Percentiles rank a stretch among this genome's conserved stretches.
These are phyloP conservation scores for Leptopterna dolabrata DNA, from an alignment of 2,888 invertebrate genomes.

Conservation along the genomic window DNA sequence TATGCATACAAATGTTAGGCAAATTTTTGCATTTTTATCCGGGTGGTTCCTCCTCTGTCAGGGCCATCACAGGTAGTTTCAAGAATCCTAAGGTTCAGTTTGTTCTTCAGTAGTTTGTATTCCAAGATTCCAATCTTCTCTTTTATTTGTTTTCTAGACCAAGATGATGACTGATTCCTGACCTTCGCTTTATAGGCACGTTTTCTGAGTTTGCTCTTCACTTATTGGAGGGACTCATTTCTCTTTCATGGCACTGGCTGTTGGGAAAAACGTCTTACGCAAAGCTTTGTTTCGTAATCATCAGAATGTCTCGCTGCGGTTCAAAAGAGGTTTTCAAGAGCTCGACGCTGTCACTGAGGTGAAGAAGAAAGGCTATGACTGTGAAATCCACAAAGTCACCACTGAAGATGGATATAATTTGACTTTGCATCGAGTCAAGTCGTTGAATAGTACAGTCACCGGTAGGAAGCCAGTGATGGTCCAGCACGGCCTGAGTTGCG, in stretches of 20 bases:
- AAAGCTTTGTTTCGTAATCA: not conserved
- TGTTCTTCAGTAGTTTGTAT: too few relatives aligned
- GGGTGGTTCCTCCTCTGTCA: too few relatives aligned
- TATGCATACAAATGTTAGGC: too few relatives aligned
- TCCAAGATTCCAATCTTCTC: too few relatives aligned
- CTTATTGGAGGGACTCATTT: not conserved
- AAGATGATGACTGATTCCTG: too few relatives aligned
- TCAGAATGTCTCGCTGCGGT: not conserved
- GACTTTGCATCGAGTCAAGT: conserved; percentile 44
- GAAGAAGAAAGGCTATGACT: conserved; percentile 36
- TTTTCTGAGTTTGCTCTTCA: too few relatives aligned
- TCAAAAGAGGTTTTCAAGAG: not conserved
- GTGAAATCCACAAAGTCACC: conserved; percentile 50
- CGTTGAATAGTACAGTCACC: not conserved
- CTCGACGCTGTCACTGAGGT: conserved; percentile 33
- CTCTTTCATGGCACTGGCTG: not conserved
- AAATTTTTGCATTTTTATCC: too few relatives aligned
- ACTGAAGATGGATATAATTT: conserved; percentile 55
- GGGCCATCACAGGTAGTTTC: too few relatives aligned
- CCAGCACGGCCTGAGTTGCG: conserved; percentile 56
- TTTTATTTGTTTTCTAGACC: too few relatives aligned
- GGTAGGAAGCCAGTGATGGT: conserved; percentile 39
- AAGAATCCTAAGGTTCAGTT: too few relatives aligned
- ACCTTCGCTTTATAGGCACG: too few relatives aligned
- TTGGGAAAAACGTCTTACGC: not conserved